Base-by-base conservation (phyloP, 2,797 vertebrate species). In the Esox lucius region DNA sequence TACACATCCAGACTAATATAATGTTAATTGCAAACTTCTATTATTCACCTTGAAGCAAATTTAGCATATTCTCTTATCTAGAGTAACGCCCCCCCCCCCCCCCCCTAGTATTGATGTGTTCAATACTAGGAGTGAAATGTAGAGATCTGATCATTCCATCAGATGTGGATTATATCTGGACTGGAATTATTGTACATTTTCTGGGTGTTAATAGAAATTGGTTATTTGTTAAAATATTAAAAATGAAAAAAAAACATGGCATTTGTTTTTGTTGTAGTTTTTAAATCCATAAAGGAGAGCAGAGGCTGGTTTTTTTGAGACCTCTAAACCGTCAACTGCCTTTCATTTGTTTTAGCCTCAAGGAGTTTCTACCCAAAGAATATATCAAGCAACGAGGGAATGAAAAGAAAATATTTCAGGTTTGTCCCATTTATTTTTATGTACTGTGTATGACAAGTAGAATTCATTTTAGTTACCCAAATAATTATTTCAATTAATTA, bases 311-410 rank as follows among this genome's bases (percentile, higher is more conserved):
- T 64, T 65, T 65, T 64, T 28, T 68, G 66, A 49, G 16, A 69
- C 24, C 70, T 69, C 66, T 76, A 48, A 71, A 0, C 9, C 9
- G 78, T 0, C 74, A 17, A 26, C 24, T 75, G 4, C 35, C 2
- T 81, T 77, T 78, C 0, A 4, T 81, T 80, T 75, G 71, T 76
- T 11, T 15, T 68, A 99, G 98, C 88, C 91, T 99, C 73, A 99
- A 99, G 91, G 98, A 99, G 91, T 99, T 99, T 91, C 92, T 99
- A 79, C 98, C 98, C 71, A 99, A 99, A 94, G 98, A 99, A 85
- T 99, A 99, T 79, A 97, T 98, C 83, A 99, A 99, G 89, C 98
- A 99, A 87, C 95, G 96, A 92, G 96, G 96, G 80, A 90, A 97
- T 5, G 98, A 99, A 90, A 99, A 99, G 91, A 97, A 95, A 86